Conservation (phyloP, 2,888 invertebrate genomes). For the Chloroclystis v-ata region DNA sequence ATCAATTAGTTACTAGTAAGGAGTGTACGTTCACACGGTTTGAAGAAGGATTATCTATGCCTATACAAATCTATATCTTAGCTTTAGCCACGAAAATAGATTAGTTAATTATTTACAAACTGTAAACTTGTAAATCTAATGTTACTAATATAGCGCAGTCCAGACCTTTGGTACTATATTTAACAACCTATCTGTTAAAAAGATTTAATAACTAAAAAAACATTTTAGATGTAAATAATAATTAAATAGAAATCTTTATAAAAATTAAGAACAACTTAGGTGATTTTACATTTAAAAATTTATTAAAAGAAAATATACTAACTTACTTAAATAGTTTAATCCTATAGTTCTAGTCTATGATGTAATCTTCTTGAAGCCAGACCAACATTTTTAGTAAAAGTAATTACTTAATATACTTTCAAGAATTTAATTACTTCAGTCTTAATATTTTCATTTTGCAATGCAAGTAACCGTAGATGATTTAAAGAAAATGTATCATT, state of each 20-base stretch:
- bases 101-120: slow-evolving; percentile 2
- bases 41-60: slow-evolving; percentile 39
- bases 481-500: slow-evolving; percentile 2
- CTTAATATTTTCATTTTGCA: too few species aligned
- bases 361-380: too few species aligned
- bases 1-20: slow-evolving; percentile 73
- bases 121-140: slow-evolving; percentile 1
- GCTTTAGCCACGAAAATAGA: slow-evolving; percentile 28
- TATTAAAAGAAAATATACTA: background rate
- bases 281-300: background rate
- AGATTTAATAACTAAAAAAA: background rate
- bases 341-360: too few species aligned
- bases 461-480: too few species aligned
- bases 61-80: background rate
- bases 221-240: background rate
- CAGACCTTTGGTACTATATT: slow-evolving; percentile 1
- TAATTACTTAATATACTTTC: too few species aligned
- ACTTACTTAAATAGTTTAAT: background rate
- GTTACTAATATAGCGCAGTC: background rate
- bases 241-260: background rate
- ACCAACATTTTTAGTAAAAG: too few species aligned
- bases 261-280: background rate
- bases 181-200: background rate
- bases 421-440: too few species aligned
- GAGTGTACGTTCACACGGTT: slow-evolving; percentile 38